These are phyloP conservation scores for Chascanopsetta lugubris DNA, from an alignment of 2,113 vertebrate genomes.

Conservation along the genomic window DNA sequence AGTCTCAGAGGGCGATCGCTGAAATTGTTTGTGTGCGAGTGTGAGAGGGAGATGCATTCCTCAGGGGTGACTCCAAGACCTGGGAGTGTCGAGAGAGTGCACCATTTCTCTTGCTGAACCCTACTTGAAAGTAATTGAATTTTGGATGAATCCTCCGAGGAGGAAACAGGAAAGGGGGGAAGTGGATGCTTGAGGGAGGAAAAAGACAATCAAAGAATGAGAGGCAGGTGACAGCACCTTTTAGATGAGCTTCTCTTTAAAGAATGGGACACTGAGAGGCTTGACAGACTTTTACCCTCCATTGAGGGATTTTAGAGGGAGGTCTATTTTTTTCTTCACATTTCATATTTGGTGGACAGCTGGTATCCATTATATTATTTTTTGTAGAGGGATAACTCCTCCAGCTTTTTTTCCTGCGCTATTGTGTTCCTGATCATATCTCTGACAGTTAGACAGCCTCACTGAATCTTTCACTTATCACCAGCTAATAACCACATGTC, in stretches of 20 bases:
- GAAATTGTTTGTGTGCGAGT: conserved; percentile 45
- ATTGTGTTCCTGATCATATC: conserved; percentile 59
- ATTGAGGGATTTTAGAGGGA: conserved; percentile 31
- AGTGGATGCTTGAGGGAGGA: conserved; percentile 37
- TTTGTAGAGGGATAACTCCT: conserved; percentile 38
- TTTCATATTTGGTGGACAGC: conserved; percentile 35
- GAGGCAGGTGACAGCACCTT: conserved; percentile 64
- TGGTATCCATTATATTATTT: conserved; percentile 39
- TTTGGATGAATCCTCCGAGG: conserved; percentile 64
- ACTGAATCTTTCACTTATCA: conserved; percentile 43
- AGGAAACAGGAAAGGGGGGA: conserved; percentile 39
- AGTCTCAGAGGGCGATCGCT: conserved; percentile 27
- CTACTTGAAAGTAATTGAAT: conserved; percentile 74
- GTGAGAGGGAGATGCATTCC: conserved; percentile 45
- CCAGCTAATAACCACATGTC: conserved; percentile 52
- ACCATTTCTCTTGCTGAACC: conserved; percentile 60
- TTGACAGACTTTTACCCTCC: conserved; percentile 48
- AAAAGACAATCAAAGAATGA: conserved; percentile 53
- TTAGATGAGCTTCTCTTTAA: conserved; percentile 54
- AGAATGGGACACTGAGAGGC: conserved; percentile 43
- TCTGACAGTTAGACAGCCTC: conserved; percentile 61
- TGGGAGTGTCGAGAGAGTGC: conserved; percentile 45
- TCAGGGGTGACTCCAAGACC: conserved; percentile 32
- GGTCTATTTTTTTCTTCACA: not conserved
- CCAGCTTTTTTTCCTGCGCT: conserved; percentile 35